A percentile compares a stretch with the other conserved stretches of the same genome.
Conservation (phyloP, 35 echinoderm and acorn worm species). For the Chiridota heheva region DNA sequence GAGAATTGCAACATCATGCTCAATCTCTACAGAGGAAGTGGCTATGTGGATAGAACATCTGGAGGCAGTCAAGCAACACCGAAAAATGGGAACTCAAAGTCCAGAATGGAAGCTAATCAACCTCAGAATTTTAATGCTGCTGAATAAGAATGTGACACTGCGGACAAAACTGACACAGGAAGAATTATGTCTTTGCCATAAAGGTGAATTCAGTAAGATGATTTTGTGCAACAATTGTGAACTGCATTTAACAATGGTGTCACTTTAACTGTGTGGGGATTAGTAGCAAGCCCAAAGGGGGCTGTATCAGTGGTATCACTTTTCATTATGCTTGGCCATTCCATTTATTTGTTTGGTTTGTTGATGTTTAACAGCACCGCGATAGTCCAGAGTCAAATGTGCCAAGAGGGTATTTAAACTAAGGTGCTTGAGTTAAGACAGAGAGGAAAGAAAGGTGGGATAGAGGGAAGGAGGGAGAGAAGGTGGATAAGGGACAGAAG, state of each 20-base stretch:
- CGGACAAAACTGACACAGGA: neutral
- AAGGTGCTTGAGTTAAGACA: too few species aligned
- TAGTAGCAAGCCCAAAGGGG: neutral
- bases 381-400: too few species aligned
- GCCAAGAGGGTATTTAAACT: too few species aligned
- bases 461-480: too few species aligned
- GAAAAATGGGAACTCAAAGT: neutral
- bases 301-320: too few species aligned
- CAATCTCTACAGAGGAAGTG: neutral
- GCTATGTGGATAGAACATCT: slow-evolving; percentile 10
- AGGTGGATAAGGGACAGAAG: too few species aligned
- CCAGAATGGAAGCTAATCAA: neutral
- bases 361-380: too few species aligned
- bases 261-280: neutral
- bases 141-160: neutral
- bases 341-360: too few species aligned
- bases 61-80: neutral
- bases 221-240: neutral
- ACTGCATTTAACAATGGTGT: neutral
- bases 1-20: neutral
- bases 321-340: too few species aligned
- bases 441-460: too few species aligned
- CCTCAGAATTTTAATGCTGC: neutral
- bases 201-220: neutral
- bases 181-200: neutral